Evolutionary conservation across 2,113 vertebrate species (phyloP), one percentile per base, ranked within the genome.

Genomic region (Xiphorhynchus elegans): DNA sequence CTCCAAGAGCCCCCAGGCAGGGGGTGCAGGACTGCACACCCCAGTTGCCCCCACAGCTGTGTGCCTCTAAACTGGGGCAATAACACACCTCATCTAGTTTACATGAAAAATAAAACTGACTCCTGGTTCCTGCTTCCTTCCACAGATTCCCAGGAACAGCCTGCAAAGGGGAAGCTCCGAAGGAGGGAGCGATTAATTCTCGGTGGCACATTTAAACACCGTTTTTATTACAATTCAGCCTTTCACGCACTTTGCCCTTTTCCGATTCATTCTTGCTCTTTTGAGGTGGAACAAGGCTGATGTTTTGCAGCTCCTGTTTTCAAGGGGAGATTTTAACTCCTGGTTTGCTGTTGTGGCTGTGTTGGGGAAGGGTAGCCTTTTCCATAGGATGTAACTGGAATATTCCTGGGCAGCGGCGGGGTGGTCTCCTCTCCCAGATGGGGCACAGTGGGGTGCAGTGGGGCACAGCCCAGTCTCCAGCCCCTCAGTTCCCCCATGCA

Each of bases 221-320:
- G 7, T 67, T 96, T 96, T 96, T 97, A 97, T 97, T 96, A 74
- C 91, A 80, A 44, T 90, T 91, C 94, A 83, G 86, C 95, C 85
- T 92, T 95, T 91, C 78, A 74, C 67, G 47, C 94, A 93, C 93
- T 95, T 95, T 91, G 88, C 87, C 95, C 94, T 96, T 95, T 94
- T 95, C 91, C 93, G 80, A 97, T 96, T 96, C 96, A 96, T 93
- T 96, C 94, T 67, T 94, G 94, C 91, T 96, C 95, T 94, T 91
- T 94, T 74, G 92, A 95, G 96, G 91, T 94, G 80, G 94, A 96
- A 97, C 84, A 39, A 90, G 86, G 83, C 82, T 81, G 80, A 93
- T 96, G 93, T 74, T 93, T 83, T 88, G 95, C 95, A 92, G 91
- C 74, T 92, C 74, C 84, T 7, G 3, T 85, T 90, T 84, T 69